These are phyloP conservation scores for Albula goreensis DNA, from an alignment of 2,113 vertebrate species.

Conservation along the genomic window DNA sequence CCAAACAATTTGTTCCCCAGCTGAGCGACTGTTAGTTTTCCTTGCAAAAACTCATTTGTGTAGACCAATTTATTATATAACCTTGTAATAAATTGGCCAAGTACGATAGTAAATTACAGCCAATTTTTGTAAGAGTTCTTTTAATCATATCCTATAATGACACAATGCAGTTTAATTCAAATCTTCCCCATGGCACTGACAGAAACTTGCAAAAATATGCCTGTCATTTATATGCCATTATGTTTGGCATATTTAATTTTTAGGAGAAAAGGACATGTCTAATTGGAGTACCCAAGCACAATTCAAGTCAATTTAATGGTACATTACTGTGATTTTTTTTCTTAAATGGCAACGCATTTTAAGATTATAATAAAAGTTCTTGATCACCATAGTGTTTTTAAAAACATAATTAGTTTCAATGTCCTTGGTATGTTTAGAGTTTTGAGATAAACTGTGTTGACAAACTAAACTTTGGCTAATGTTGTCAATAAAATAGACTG, in stretches of 20 bases:
- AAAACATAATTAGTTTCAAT: slow-evolving; percentile 54
- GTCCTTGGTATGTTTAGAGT: slow-evolving; percentile 48
- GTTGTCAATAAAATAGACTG: too few species aligned
- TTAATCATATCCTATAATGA: not conserved
- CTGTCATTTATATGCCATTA: slow-evolving; percentile 25
- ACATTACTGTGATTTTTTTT: slow-evolving; percentile 37
- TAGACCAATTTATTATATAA: too few species aligned
- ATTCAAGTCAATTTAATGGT: slow-evolving; percentile 53
- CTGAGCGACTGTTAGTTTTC: too few species aligned
- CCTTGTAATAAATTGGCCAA: too few species aligned
- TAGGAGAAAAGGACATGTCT: slow-evolving; percentile 35
- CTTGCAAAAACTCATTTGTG: too few species aligned
- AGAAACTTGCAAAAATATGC: slow-evolving; percentile 10
- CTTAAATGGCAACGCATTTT: slow-evolving; percentile 33
- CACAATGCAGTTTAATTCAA: not conserved
- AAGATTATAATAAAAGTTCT: slow-evolving; percentile 40
- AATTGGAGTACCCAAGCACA: slow-evolving; percentile 36
- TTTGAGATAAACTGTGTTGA: slow-evolving; percentile 36
- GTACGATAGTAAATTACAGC: not conserved
- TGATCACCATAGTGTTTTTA: slow-evolving; percentile 48
- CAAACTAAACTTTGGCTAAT: too few species aligned
- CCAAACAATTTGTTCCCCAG: too few species aligned
- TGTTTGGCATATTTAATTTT: slow-evolving; percentile 44
- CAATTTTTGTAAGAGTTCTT: not conserved
- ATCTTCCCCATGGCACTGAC: slow-evolving; percentile 23